Evolutionary conservation across 2,113 vertebrate species (phyloP).

Genomic region (Aspiorhynchus laticeps): DNA sequence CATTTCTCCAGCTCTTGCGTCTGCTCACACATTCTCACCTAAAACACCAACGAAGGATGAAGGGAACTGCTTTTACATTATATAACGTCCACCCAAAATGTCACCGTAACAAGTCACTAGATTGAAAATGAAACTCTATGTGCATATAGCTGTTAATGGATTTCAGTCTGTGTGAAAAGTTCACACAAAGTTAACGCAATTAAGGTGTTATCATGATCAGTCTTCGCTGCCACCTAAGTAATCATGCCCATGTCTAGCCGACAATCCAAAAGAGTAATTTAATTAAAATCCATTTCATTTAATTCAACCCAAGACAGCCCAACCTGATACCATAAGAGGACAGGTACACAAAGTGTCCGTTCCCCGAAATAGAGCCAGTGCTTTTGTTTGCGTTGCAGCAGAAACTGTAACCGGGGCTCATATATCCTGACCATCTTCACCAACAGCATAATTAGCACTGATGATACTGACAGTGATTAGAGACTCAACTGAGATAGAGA

Average conservation of each 20-base stretch:
- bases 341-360: constrained; percentile 48
- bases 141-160: neutral
- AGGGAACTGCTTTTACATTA: no score
- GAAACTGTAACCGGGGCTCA: constrained; percentile 39
- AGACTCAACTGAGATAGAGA: constrained; percentile 3
- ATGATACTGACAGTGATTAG: constrained; percentile 45
- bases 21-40: neutral
- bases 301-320: constrained; percentile 42
- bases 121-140: neutral
- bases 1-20: neutral
- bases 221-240: neutral
- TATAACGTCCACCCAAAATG: no score
- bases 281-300: constrained; percentile 39
- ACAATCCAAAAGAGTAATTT: constrained; percentile 1
- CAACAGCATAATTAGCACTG: constrained; percentile 51
- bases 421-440: constrained; percentile 47
- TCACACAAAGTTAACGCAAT: neutral
- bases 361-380: constrained; percentile 54
- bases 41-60: neutral
- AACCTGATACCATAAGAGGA: constrained; percentile 30
- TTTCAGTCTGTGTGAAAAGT: neutral
- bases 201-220: constrained; percentile 1
- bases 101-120: neutral
- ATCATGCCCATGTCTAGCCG: neutral
- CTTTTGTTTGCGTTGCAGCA: constrained; percentile 49